phyloP scores from a whole-genome alignment of 2,797 vertebrate species.

The Eulemur rubriventer region DNA sequence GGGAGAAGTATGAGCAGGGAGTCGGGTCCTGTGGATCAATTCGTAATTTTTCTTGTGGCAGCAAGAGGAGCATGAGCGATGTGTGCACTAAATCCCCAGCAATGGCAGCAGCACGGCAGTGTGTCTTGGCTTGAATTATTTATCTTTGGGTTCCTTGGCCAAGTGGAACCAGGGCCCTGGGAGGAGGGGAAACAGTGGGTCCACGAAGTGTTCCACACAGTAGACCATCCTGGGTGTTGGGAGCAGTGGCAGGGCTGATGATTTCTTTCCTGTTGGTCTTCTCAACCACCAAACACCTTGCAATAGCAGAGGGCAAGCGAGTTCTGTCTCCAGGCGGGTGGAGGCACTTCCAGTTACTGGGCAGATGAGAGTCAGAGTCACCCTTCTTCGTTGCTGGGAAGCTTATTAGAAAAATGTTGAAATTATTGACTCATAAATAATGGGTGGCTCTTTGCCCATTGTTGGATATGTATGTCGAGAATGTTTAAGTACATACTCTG shows the following conservation, averaged over 20 bases:
- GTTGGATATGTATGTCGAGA: not conserved
- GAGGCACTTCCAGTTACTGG: not conserved
- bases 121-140: conserved; percentile 80
- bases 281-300: not conserved
- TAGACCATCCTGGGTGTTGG: not conserved
- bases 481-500: not conserved
- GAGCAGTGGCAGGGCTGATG: no score
- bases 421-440: conserved; percentile 22
- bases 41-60: conserved; percentile 78
- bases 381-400: not conserved
- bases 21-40: conserved; percentile 56
- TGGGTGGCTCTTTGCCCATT: not conserved
- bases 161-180: not conserved
- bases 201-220: not conserved
- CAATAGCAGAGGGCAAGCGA: not conserved
- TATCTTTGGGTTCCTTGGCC: conserved; percentile 24
- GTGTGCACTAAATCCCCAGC: conserved; percentile 66
- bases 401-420: conserved; percentile 25
- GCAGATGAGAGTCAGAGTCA: not conserved
- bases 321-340: not conserved
- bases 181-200: not conserved
- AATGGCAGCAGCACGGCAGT: conserved; percentile 1
- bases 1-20: conserved; percentile 65
- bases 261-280: not conserved
- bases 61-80: conserved; percentile 72